Evolutionary conservation across 1,140 invertebrate species (phyloP), one percentile per base, ranked within the genome.

Genomic region (Tetramorium simillimum): DNA sequence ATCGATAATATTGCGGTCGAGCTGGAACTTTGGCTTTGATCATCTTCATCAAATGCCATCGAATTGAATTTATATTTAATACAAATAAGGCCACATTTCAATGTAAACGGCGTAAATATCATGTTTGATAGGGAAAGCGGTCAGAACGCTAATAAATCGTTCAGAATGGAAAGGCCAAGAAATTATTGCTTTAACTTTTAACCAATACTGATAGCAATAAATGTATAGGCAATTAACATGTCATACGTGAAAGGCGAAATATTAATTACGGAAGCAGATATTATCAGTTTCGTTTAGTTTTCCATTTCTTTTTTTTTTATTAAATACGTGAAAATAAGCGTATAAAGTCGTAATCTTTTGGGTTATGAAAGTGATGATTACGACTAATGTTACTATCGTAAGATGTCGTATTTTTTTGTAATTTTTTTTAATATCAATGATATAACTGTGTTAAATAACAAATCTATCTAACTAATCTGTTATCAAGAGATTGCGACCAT

Each of bases 191-290:
- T 9, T 5, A 18, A 24, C 37, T 58, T 46, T 40, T 43, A 70
- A 40, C 65, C 46, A 70, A 70, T 24, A 28, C 7, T 37, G 67
- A 60, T 73, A 78, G 60, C 67, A 73, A 82, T 37, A 58, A 43
- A 58, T 18, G 28, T 53, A 58, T n/a, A 18, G 51, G 78, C 67
- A 60, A 82, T 82, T 82, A 72, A 72, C 46, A 72, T 28, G 67
- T 72, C 65, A 46, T 33, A 73, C 65, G 65, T 51, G 80, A 82
- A 73, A 37, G 21, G 51, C 37, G 7, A 73, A 82, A 82, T 21
- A 51, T 58, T 82, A 58, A 82, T 82, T 73, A 58, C 80, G 63
- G 46, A 56, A 81, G 63, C 62, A 73, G 51, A 58, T 82, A 82
- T 81, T 56, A 82, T 82, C 49, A 18, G 3, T 5, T 46, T 53